Conservation (phyloP, 2,113 vertebrate species). For the Alexandromys fortis region DNA sequence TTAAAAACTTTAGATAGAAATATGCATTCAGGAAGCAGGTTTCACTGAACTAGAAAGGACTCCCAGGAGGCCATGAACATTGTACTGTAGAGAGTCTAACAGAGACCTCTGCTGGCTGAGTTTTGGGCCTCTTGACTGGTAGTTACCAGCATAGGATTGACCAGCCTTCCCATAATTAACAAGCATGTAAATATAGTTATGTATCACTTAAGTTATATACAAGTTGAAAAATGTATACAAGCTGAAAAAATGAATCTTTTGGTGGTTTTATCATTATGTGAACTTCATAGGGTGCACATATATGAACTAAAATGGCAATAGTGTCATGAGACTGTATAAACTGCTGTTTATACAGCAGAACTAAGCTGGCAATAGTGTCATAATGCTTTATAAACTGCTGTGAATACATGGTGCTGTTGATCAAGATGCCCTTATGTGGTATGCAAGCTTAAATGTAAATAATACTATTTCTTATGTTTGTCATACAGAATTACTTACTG, state of each 20-base stretch:
- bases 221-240: background rate
- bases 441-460: background rate
- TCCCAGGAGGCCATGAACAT: background rate
- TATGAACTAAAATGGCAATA: background rate
- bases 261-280: background rate
- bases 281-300: background rate
- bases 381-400: background rate
- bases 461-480: background rate
- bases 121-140: background rate
- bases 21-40: constrained; percentile 19
- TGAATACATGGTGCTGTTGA: background rate
- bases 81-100: constrained; percentile 55
- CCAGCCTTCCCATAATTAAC: background rate
- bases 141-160: background rate
- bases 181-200: constrained; percentile 12
- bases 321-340: background rate
- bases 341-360: too few species aligned
- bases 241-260: background rate
- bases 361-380: background rate
- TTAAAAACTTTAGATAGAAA: constrained; percentile 40
- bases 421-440: background rate
- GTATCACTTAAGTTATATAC: background rate
- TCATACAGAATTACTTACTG: background rate
- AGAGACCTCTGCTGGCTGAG: constrained; percentile 83
- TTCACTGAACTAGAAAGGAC: background rate